A percentile compares a stretch with the other conserved stretches of the same genome.
Evolutionary conservation across 2,113 vertebrate genomes (phyloP).

Genomic region (Gallinago undulata): DNA sequence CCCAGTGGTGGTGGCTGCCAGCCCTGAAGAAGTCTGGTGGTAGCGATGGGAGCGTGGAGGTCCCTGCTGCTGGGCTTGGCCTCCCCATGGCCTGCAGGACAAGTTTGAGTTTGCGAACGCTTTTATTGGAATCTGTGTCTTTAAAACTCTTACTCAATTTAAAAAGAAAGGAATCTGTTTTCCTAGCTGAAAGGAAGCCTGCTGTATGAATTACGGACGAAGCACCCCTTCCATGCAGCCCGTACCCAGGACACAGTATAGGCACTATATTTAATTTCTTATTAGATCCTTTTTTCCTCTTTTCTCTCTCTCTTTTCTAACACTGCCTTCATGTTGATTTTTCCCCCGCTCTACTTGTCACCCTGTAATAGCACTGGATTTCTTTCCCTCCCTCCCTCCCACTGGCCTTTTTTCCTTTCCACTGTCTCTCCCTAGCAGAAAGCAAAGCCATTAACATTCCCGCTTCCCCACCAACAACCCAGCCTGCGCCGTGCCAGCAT

Average conservation of each 20-base stretch:
- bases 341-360: neutral
- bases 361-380: neutral
- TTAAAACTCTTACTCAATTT: neutral
- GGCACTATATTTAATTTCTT: neutral
- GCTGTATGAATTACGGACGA: neutral
- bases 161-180: neutral
- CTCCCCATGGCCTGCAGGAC: fast-evolving
- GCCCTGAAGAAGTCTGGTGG: neutral
- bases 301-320: neutral
- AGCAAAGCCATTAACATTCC: neutral
- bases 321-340: neutral
- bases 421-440: neutral
- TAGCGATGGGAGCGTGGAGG: fast-evolving
- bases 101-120: neutral
- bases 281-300: neutral
- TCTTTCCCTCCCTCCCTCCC: neutral
- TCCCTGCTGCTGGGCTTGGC: neutral
- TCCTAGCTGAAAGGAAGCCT: neutral
- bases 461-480: neutral
- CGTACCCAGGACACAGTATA: neutral
- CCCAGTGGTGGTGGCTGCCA: neutral
- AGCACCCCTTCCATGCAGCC: fast-evolving
- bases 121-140: neutral
- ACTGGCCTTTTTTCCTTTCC: neutral
- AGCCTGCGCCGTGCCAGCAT: fast-evolving